Evolutionary conservation across 2,797 vertebrate genomes (phyloP), one percentile per base, ranked within the genome.

Genomic region (Gadopsis marmoratus): DNA sequence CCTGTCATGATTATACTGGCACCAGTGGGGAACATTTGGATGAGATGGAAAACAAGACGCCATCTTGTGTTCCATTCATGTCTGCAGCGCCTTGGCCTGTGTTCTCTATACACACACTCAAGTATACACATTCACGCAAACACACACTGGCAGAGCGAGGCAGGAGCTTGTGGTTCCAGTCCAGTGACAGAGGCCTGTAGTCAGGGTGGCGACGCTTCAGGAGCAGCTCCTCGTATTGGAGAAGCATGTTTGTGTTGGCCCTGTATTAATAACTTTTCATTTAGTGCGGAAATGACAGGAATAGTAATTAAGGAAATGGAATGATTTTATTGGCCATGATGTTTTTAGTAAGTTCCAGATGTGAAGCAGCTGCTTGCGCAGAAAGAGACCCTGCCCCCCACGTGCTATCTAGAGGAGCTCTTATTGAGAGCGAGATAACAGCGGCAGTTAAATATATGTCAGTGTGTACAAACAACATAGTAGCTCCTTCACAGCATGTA

Each of bases 241-340:
- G 93, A 89, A 90, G 84, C 91, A 66, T 93, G 94, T 95, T 95
- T 95, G 90, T 86, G 84, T 95, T 94, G 80, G 84, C 94, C 81
- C 87, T 23, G 93, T 94, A 94, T 96, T 95, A 93, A 95, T 94
- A 95, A 95, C 92, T 92, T 93, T 94, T 96, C 93, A 95, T 95
- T 95, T 92, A 92, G 91, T 94, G 93, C 88, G 93, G 96, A 96
- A 96, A 96, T 96, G 95, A 96, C 96, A 96, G 94, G 95, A 95
- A 96, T 95, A 94, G 94, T 95, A 94, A 96, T 96, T 96, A 96
- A 96, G 95, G 95, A 96, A 96, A 96, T 93, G 88, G 95, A 95
- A 96, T 92, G 90, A 95, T 90, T 94, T 96, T 96, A 95, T 94
- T 95, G 95, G 95, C 96, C 94, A 93, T 90, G 90, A 92, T 95